phyloP scores from a whole-genome alignment of 2,888 invertebrate genomes.

The Conchocele bisecta region DNA sequence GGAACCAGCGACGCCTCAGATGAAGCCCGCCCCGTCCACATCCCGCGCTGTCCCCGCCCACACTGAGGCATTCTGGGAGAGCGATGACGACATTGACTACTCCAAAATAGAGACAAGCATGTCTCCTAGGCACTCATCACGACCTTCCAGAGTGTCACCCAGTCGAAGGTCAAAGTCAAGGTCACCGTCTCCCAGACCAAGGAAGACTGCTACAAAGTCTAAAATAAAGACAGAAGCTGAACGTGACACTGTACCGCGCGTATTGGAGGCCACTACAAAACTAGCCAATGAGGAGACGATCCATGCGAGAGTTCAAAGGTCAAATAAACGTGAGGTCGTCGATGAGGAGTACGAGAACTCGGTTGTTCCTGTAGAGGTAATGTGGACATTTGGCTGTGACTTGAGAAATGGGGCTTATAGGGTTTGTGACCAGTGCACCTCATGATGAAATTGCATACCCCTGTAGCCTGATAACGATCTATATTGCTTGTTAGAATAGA shows the following conservation, averaged over 20 bases:
- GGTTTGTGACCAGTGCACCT: too few relatives aligned
- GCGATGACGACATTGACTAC: slow-evolving; percentile 49
- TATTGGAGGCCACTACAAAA: slow-evolving; percentile 10
- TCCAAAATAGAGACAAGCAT: background rate
- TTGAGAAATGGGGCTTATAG: too few relatives aligned
- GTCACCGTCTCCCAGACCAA: slow-evolving; percentile 32
- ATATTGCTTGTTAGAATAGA: too few relatives aligned
- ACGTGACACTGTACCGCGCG: slow-evolving; percentile 1
- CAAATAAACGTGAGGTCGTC: slow-evolving; percentile 11
- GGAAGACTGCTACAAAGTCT: slow-evolving; percentile 10
- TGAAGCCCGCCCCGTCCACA: background rate
- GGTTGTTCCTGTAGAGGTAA: slow-evolving; percentile 9
- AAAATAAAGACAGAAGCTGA: background rate
- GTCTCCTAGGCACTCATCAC: too few relatives aligned
- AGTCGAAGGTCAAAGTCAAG: slow-evolving; percentile 48
- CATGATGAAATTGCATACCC: too few relatives aligned
- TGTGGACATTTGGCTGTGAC: too few relatives aligned
- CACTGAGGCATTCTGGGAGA: slow-evolving; percentile 38
- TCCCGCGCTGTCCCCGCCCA: too few relatives aligned
- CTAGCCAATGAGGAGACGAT: too few relatives aligned
- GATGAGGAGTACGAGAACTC: slow-evolving; percentile 9
- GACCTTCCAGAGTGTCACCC: too few relatives aligned
- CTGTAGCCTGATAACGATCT: too few relatives aligned
- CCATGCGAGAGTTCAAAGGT: background rate
- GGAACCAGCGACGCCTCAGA: slow-evolving; percentile 41